phyloP scores from a whole-genome alignment of 2,113 vertebrate genomes.

The Chaetorhynchus papuensis region DNA sequence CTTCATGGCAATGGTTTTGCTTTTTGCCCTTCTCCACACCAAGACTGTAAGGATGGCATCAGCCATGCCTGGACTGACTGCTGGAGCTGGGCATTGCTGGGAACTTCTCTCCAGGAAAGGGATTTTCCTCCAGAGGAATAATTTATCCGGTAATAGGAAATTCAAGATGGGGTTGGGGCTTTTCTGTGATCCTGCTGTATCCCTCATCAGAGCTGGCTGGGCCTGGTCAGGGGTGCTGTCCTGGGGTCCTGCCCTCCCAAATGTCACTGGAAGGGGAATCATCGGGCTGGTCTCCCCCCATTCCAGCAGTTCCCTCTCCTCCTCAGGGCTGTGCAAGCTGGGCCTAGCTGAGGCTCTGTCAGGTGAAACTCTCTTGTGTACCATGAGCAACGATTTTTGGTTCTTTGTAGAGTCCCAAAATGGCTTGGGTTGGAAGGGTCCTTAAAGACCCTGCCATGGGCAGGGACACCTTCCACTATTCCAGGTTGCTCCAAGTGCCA shows the following conservation, averaged over 20 bases:
- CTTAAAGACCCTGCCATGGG: neutral
- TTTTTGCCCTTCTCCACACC: neutral
- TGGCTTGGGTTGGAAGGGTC: neutral
- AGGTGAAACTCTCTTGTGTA: neutral
- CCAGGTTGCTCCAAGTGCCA: neutral
- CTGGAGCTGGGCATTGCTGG: neutral
- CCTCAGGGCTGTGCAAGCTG: neutral
- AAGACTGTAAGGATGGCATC: neutral
- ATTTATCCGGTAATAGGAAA: neutral
- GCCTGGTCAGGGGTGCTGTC: neutral
- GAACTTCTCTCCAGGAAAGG: neutral
- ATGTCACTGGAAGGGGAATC: neutral
- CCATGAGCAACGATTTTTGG: rapidly evolving
- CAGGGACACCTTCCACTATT: neutral
- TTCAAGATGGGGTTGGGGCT: neutral
- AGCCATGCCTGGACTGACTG: rapidly evolving
- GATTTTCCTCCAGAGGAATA: neutral
- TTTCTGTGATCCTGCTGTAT: neutral
- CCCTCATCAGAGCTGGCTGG: neutral
- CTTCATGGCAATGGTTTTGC: rapidly evolving
- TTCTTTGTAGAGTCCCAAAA: neutral
- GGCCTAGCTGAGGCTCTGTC: neutral
- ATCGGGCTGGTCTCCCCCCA: rapidly evolving
- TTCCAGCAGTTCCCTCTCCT: neutral
- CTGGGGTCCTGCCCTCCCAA: neutral